A percentile compares a stretch with the other conserved stretches of the same genome.
These are phyloP conservation scores for Tipula helvola DNA, from an alignment of 2,888 invertebrate genomes.

Conservation along the genomic window DNA sequence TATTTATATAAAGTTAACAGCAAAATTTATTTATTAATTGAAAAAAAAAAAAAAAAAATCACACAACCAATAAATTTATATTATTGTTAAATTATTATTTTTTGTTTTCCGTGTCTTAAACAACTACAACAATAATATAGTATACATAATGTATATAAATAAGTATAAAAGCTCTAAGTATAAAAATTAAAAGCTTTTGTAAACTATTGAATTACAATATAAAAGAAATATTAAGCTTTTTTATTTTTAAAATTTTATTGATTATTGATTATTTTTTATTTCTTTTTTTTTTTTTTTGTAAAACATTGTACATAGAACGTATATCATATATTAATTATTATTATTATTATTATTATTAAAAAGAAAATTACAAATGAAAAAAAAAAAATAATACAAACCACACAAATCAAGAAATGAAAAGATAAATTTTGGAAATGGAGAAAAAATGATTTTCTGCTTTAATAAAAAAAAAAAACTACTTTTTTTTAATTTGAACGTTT, in stretches of 20 bases:
- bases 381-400: not conserved
- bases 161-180: not conserved
- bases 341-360: not conserved
- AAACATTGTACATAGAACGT: constrained; percentile 1
- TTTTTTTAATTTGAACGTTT: not conserved
- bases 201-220: not conserved
- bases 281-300: not conserved
- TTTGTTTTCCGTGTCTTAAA: not conserved
- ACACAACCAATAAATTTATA: not conserved
- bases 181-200: not conserved
- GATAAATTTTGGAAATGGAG: not conserved
- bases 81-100: not conserved
- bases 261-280: no score
- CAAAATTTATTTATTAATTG: not conserved
- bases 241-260: not conserved
- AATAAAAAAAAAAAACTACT: not conserved
- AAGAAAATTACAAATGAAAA: not conserved
- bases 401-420: not conserved
- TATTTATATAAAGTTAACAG: not conserved
- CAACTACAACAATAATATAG: not conserved
- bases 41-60: not conserved
- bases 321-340: not conserved
- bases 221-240: not conserved
- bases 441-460: not conserved
- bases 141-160: no score